Conservation (phyloP, 2,797 vertebrate species). For the Champsocephalus esox region DNA sequence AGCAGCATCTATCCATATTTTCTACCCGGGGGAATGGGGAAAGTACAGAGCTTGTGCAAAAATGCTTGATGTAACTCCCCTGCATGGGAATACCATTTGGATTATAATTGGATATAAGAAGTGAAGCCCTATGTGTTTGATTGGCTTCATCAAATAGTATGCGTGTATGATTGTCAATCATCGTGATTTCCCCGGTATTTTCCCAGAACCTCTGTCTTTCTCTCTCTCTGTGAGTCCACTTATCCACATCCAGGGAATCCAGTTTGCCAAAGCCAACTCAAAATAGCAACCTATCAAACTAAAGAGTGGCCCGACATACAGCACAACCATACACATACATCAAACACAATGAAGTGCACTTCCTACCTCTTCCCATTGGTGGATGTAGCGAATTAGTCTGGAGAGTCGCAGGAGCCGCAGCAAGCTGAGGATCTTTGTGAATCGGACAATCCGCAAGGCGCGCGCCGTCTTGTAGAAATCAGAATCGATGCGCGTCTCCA, state of each 20-base stretch:
- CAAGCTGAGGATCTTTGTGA: slow-evolving; percentile 98
- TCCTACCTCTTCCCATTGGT: slow-evolving; percentile 98
- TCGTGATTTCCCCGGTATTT: slow-evolving; percentile 13
- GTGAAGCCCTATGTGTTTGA: slow-evolving; percentile 37
- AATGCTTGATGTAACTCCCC: slow-evolving; percentile 38
- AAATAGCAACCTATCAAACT: neutral
- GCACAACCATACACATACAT: slow-evolving; percentile 6
- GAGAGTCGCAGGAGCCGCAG: slow-evolving; percentile 95
- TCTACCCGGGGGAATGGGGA: slow-evolving; percentile 15
- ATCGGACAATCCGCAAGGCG: slow-evolving; percentile 96
- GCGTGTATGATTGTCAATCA: slow-evolving; percentile 25
- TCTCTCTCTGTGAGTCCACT: slow-evolving; percentile 13
- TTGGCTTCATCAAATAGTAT: slow-evolving; percentile 31
- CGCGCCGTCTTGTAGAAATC: slow-evolving; percentile 99
- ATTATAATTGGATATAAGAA: slow-evolving; percentile 42
- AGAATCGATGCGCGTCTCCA: slow-evolving; percentile 98
- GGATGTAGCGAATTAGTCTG: slow-evolving; percentile 97
- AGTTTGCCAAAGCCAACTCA: slow-evolving; percentile 1
- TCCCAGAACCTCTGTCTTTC: neutral
- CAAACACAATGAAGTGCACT: neutral
- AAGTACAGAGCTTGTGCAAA: slow-evolving; percentile 40
- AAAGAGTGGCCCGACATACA: slow-evolving; percentile 4
- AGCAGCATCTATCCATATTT: slow-evolving; percentile 50
- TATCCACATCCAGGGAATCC: neutral
- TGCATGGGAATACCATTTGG: slow-evolving; percentile 33